Conservation (phyloP, 2,888 invertebrate genomes). For the Cryptops parisi region DNA sequence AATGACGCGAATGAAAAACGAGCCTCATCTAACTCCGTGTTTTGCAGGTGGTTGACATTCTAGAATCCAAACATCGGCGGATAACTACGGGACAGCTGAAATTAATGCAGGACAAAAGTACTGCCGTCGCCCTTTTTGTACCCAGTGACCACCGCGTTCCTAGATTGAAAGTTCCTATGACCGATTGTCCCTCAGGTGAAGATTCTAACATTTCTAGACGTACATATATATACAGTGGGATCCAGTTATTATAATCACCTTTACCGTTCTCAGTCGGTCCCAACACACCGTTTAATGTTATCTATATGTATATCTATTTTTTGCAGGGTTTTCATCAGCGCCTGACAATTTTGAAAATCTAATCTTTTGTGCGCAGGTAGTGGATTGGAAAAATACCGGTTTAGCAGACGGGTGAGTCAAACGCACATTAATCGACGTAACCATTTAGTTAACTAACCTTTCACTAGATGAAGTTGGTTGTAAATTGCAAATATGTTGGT, state of each 20-base stretch:
- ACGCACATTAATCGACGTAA: background rate
- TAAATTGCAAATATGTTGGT: too few species aligned
- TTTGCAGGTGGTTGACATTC: constrained; percentile 52
- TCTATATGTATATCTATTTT: background rate
- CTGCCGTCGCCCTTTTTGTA: constrained; percentile 50
- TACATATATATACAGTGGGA: too few species aligned
- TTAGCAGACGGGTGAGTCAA: constrained; percentile 44
- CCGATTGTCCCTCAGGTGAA: constrained; percentile 42
- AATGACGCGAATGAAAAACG: constrained; percentile 5
- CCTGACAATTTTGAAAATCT: constrained; percentile 36
- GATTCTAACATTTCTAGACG: too few species aligned
- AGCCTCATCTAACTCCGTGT: background rate
- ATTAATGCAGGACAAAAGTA: constrained; percentile 42
- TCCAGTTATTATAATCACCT: too few species aligned
- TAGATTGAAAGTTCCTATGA: constrained; percentile 51
- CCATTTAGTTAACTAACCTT: background rate
- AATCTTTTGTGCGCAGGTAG: constrained; percentile 55
- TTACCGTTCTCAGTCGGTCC: too few species aligned
- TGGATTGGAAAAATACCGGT: constrained; percentile 49
- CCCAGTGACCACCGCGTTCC: constrained; percentile 70
- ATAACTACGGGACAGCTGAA: constrained; percentile 55
- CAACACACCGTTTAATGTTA: too few species aligned
- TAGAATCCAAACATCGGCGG: constrained; percentile 55
- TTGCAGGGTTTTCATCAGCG: constrained; percentile 22
- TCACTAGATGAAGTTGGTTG: too few species aligned